Conservation (phyloP, 2,888 invertebrate species). For the Megamerina dolium region DNA sequence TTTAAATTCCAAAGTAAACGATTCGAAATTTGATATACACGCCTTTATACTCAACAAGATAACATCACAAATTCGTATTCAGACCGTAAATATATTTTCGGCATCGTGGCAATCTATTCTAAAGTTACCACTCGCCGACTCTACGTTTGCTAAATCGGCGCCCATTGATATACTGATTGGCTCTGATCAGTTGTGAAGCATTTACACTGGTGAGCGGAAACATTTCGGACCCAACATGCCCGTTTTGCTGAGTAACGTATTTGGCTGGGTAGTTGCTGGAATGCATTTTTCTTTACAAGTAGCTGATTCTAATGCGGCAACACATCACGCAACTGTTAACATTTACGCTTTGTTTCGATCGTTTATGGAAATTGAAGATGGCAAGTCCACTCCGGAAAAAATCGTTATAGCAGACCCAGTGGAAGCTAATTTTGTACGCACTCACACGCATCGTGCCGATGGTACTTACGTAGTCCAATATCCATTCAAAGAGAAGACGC, state of each 20-base stretch:
- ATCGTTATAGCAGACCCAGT: constrained; percentile 2
- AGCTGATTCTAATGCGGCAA: background rate
- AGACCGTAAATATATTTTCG: background rate
- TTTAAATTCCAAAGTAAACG: background rate
- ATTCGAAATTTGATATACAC: background rate
- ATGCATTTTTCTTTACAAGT: too few species aligned
- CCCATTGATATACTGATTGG: too few species aligned
- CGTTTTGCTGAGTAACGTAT: background rate
- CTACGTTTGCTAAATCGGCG: too few species aligned
- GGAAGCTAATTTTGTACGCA: background rate
- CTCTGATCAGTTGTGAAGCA: too few species aligned
- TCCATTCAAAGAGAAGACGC: too few species aligned
- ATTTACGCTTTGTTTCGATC: too few species aligned
- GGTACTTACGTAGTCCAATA: constrained; percentile 2
- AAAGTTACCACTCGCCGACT: too few species aligned
- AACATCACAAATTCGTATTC: background rate
- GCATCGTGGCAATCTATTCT: too few species aligned
- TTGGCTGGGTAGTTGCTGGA: constrained; percentile 1
- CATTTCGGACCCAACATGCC: too few species aligned
- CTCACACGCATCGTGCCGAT: background rate
- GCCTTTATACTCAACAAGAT: constrained; percentile 3
- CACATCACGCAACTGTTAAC: background rate
- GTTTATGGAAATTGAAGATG: background rate
- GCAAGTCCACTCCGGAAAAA: too few species aligned
- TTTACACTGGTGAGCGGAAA: too few species aligned